phyloP scores from a whole-genome alignment of 2,797 vertebrate species.

The Ctenochaetus hawaiiensis region DNA sequence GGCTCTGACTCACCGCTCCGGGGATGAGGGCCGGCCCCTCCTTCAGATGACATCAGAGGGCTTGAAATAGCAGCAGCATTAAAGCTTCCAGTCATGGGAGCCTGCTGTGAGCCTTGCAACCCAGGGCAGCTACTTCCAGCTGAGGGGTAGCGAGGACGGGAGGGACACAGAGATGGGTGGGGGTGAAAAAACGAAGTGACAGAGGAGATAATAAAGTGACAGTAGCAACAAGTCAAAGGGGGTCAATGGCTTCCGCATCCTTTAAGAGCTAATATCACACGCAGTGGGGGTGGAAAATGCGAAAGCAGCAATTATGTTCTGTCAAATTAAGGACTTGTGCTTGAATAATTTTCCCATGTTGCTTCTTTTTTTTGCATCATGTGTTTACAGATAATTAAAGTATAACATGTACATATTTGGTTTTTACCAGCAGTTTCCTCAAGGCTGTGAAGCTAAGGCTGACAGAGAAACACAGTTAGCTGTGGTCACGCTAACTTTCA shows the following conservation, averaged over 20 bases:
- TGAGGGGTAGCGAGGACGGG: neutral
- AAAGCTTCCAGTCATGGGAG: conserved; percentile 72
- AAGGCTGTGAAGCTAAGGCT: neutral
- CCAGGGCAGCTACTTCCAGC: conserved; percentile 59
- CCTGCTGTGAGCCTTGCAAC: conserved; percentile 62
- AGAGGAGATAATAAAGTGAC: conserved; percentile 28
- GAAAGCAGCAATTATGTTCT: conserved; percentile 13
- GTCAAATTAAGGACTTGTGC: conserved; percentile 7
- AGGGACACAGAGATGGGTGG: neutral
- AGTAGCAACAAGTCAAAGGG: conserved; percentile 54
- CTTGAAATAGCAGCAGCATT: conserved; percentile 80
- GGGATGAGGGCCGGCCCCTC: conserved; percentile 69
- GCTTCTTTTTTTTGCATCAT: neutral
- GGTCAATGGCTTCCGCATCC: conserved; percentile 1
- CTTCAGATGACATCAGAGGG: conserved; percentile 78
- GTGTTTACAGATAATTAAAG: conserved; percentile 10
- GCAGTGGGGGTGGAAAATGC: neutral
- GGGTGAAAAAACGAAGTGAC: conserved; percentile 29
- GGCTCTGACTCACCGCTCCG: conserved; percentile 76
- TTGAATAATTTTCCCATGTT: neutral
- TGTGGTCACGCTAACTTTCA: neutral
- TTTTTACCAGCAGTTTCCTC: neutral
- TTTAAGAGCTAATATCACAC: conserved; percentile 18
- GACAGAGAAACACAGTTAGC: neutral
- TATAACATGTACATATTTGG: neutral